These are phyloP conservation scores for Catharus bicknelli DNA, from an alignment of 2,113 vertebrate genomes.

Conservation along the genomic window DNA sequence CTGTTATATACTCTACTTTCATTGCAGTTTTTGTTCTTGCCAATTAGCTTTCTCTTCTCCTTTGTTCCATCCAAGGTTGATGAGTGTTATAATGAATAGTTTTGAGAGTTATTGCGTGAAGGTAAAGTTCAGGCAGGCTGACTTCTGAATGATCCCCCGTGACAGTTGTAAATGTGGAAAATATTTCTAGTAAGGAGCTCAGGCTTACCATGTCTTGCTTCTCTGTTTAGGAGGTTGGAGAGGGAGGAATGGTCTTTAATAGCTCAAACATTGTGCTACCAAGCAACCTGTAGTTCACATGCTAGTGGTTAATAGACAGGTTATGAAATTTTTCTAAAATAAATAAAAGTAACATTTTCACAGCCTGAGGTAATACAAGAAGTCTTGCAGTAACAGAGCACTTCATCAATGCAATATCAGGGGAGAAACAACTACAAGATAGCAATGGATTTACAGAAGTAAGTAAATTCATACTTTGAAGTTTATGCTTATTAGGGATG, in stretches of 20 bases:
- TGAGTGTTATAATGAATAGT: neutral
- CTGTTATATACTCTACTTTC: neutral
- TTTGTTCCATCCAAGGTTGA: neutral
- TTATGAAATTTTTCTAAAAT: conserved; percentile 29
- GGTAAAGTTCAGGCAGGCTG: conserved; percentile 45
- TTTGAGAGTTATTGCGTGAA: conserved; percentile 28
- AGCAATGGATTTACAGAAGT: neutral
- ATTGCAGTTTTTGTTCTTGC: neutral
- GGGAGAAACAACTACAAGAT: neutral
- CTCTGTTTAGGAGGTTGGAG: neutral
- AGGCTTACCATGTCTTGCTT: neutral
- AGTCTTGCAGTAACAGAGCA: neutral
- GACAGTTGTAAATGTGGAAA: conserved; percentile 36
- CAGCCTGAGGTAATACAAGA: neutral
- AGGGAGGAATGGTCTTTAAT: conserved; percentile 19
- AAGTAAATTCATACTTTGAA: neutral
- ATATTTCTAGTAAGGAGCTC: neutral
- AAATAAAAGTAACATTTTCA: conserved; percentile 55
- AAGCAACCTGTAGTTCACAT: conserved; percentile 5
- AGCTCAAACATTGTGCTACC: neutral
- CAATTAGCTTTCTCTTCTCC: neutral
- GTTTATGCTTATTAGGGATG: neutral
- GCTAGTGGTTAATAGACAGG: conserved; percentile 9
- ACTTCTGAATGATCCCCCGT: conserved; percentile 12
- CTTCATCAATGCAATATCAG: neutral